These are phyloP conservation scores for Pemphredon lugubris DNA, from an alignment of 2,888 invertebrate genomes.

Conservation along the genomic window DNA sequence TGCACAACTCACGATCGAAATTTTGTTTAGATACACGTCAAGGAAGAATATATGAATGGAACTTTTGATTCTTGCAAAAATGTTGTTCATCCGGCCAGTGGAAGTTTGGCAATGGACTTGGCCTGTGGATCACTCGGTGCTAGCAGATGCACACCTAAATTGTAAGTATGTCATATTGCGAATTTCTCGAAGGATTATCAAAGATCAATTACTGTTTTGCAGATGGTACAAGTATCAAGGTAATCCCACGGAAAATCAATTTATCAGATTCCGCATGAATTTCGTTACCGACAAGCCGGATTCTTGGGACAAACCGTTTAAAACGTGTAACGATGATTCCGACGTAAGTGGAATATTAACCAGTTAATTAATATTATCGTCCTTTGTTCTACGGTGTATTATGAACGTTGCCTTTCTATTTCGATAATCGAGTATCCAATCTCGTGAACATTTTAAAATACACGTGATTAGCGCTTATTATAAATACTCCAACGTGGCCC, in stretches of 20 bases:
- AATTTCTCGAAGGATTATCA: too few relatives aligned
- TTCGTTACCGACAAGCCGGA: constrained; percentile 80
- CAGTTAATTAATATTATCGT: too few relatives aligned
- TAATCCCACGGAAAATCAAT: constrained; percentile 81
- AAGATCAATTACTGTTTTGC: too few relatives aligned
- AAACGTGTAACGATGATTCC: constrained; percentile 84
- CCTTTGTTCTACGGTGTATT: too few relatives aligned
- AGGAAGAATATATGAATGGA: constrained; percentile 84
- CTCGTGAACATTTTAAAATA: too few relatives aligned
- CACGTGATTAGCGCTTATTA: too few relatives aligned
- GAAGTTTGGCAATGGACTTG: constrained; percentile 88
- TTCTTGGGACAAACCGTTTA: constrained; percentile 66
- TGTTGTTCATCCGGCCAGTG: constrained; percentile 89
- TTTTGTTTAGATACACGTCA: constrained; percentile 82
- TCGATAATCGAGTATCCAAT: too few relatives aligned
- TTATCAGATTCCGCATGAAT: constrained; percentile 86
- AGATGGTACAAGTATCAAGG: constrained; percentile 88
- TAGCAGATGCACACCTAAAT: constrained; percentile 85
- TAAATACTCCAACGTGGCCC: too few relatives aligned
- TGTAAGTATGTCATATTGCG: constrained; percentile 73
- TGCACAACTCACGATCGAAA: too few relatives aligned
- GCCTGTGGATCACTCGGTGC: constrained; percentile 88
- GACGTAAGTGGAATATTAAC: constrained; percentile 81
- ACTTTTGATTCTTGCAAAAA: constrained; percentile 90
- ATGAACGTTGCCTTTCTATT: too few relatives aligned